Conservation (phyloP, 2,113 vertebrate genomes). For the Gobio gobio region DNA sequence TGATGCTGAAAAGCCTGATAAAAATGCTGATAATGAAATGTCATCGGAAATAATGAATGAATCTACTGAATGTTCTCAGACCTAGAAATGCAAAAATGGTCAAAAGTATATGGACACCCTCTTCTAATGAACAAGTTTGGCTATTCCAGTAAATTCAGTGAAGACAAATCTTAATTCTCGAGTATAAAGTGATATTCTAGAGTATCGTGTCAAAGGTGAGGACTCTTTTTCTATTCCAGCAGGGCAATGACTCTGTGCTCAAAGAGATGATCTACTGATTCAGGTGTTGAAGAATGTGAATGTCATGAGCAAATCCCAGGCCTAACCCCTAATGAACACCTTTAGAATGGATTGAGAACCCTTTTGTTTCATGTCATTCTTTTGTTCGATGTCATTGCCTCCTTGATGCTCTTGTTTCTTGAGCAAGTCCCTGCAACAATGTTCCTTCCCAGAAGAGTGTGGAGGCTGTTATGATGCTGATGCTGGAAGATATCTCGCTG, state of each 20-base stretch:
- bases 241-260: neutral
- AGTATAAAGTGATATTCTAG: neutral
- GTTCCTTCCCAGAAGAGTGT: neutral
- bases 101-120: neutral
- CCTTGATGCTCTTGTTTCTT: neutral
- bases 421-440: neutral
- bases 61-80: slow-evolving; percentile 77
- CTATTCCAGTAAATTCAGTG: neutral
- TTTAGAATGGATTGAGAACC: neutral
- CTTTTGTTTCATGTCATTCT: neutral
- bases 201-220: neutral
- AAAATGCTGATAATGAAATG: slow-evolving; percentile 42
- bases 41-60: slow-evolving; percentile 69
- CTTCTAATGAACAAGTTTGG: neutral
- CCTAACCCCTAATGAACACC: neutral
- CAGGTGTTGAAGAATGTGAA: neutral
- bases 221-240: neutral
- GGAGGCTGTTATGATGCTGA: neutral
- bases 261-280: neutral
- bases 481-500: neutral
- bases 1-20: slow-evolving; percentile 58
- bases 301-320: neutral
- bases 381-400: neutral
- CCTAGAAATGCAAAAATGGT: slow-evolving; percentile 46
- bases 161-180: neutral